phyloP scores from a whole-genome alignment of 2,888 invertebrate genomes.

The Agonopterix subpropinquella region DNA sequence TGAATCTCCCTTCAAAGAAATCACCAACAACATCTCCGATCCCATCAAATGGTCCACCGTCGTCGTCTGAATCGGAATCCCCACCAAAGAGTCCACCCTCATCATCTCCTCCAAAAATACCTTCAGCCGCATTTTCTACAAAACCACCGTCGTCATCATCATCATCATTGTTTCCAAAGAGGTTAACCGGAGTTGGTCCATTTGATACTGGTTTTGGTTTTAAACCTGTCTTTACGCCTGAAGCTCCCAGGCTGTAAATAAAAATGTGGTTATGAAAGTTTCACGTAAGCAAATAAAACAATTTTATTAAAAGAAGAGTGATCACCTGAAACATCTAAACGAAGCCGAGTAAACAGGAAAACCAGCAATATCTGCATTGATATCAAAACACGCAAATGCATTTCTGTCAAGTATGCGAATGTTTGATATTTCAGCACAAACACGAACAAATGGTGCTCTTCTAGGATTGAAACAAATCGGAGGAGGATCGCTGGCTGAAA shows the following conservation, averaged over 20 bases:
- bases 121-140: conserved; percentile 38
- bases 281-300: background rate
- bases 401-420: conserved; percentile 86
- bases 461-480: conserved; percentile 83
- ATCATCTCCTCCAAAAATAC: conserved; percentile 13
- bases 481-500: conserved; percentile 83
- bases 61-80: conserved; percentile 25
- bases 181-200: conserved; percentile 54
- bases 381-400: conserved; percentile 85
- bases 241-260: conserved; percentile 51
- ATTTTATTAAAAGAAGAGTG: background rate
- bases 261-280: background rate
- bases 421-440: conserved; percentile 86
- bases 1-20: conserved; percentile 41
- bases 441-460: conserved; percentile 79
- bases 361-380: conserved; percentile 80
- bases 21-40: conserved; percentile 62
- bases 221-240: conserved; percentile 61
- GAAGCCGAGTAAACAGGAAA: conserved; percentile 75
- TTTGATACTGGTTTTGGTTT: conserved; percentile 60
- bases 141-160: conserved; percentile 39
- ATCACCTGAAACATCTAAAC: conserved; percentile 66
- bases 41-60: conserved; percentile 49
- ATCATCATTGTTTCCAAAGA: conserved; percentile 47
- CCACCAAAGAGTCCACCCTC: conserved; percentile 21